Evolutionary conservation across 1,140 invertebrate species (phyloP), one percentile per base, ranked within the genome.

Genomic region (Drosophila insularis): DNA sequence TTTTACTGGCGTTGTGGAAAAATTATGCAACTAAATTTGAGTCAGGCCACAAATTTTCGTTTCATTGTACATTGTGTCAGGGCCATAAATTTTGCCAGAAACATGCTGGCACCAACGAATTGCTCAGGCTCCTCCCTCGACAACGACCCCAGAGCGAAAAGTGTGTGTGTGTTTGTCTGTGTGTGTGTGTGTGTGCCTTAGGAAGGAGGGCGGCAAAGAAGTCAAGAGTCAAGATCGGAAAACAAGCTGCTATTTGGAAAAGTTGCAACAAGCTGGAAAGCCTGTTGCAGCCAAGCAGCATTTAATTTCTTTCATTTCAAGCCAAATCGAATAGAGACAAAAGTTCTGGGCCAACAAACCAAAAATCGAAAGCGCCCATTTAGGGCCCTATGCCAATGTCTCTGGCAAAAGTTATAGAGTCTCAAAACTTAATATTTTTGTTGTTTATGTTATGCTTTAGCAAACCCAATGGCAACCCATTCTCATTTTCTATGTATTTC

Each of bases 291-390:
- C 43, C n/a, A 58, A 19, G 55, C 31, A 35, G 14, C 55, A 32
- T 58, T 58, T 58, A 58, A 58, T 58, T 58, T 35, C 55, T 58
- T 58, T 58, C 55, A 58, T 37, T 58, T 58, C 27, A 35, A 35
- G 27, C 32, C 23, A 58, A 58, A 58, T 58, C 55, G 55, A 58
- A 35, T 58, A 7, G 27, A 32, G 43, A 19, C 43, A 50, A 50
- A 50, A 50, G 43, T 50, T 50, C 43, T 50, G 7, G 19, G 17
- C 43, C 43, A 50, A 50, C 43, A 19, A 50, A 19, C 7, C 19
- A 4, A 50, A 50, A 50, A 50, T 50, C 43, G 43, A 21, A 50
- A 50, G 17, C 43, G 17, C 7, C 43, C 43, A 50, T 50, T 1
- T 50, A 11, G 8, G 8, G 17, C 2, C 43, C 43, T 21, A 21